Evolutionary conservation across 2,113 vertebrate species (phyloP).

Genomic region (Oncorhynchus masou): DNA sequence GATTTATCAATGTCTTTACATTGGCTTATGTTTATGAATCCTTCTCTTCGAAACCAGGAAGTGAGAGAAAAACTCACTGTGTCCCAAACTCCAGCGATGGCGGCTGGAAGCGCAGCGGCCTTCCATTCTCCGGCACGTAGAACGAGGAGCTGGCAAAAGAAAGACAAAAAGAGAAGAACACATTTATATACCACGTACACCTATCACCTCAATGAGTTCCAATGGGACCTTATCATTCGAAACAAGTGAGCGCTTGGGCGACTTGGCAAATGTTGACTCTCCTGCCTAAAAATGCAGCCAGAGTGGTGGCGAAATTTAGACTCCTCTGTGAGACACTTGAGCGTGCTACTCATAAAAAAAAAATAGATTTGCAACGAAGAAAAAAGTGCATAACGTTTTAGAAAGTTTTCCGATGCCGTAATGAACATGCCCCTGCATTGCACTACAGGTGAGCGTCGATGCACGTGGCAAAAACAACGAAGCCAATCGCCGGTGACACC

Average conservation of each 20-base stretch:
- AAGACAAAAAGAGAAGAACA: constrained; percentile 1
- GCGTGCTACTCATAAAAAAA: not conserved
- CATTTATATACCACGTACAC: not conserved
- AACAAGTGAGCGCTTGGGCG: not conserved
- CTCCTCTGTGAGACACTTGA: no score
- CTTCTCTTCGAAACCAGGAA: not conserved
- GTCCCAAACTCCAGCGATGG: constrained; percentile 89
- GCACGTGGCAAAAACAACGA: not conserved
- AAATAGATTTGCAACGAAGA: no score
- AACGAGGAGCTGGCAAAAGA: constrained; percentile 79
- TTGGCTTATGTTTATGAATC: not conserved
- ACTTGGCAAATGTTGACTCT: not conserved
- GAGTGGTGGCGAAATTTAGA: not conserved
- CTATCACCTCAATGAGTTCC: not conserved
- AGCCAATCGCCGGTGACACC: not conserved
- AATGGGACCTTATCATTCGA: not conserved
- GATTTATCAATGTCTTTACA: not conserved
- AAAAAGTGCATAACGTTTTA: no score
- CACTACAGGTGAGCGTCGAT: not conserved
- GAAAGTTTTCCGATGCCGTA: no score
- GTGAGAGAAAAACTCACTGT: constrained; percentile 82
- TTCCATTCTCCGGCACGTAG: constrained; percentile 79
- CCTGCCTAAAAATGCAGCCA: not conserved
- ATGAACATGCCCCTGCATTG: not conserved
- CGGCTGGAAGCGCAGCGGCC: constrained; percentile 88